Conservation (phyloP, 2,888 invertebrate species). For the Athripsodes cinereus region DNA sequence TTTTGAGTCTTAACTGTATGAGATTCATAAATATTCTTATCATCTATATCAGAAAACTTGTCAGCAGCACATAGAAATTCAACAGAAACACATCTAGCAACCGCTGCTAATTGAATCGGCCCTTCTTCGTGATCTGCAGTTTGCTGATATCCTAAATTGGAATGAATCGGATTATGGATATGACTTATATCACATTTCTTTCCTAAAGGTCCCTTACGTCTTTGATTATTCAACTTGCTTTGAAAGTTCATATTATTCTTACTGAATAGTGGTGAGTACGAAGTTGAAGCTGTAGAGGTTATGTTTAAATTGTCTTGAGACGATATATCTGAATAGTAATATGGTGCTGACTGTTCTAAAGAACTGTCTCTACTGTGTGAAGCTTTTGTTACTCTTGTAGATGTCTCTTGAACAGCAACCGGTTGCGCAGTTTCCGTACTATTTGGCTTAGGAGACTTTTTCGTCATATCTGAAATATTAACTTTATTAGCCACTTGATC, state of each 20-base stretch:
- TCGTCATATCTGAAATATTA: conserved; percentile 42
- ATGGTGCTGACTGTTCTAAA: conserved; percentile 68
- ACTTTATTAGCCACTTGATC: conserved; percentile 40
- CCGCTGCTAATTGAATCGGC: conserved; percentile 49
- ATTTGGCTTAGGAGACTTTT: conserved; percentile 37
- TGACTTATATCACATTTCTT: conserved; percentile 64
- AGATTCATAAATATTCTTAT: conserved; percentile 68
- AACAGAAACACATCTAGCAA: conserved; percentile 57
- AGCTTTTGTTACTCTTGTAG: background rate
- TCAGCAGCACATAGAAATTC: conserved; percentile 62
- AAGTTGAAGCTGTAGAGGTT: conserved; percentile 25
- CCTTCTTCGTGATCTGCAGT: conserved; percentile 35
- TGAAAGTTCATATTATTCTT: conserved; percentile 48
- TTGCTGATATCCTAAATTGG: conserved; percentile 33
- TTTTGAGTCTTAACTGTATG: conserved; percentile 55
- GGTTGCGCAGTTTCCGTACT: conserved; percentile 30
- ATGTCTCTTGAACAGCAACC: background rate
- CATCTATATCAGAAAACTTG: conserved; percentile 60
- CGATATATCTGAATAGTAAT: conserved; percentile 77
- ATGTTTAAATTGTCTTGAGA: conserved; percentile 49
- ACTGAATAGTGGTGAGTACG: conserved; percentile 39
- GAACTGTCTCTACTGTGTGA: conserved; percentile 59
- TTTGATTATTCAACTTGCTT: conserved; percentile 65
- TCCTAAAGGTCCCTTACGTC: conserved; percentile 55
- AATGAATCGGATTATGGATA: conserved; percentile 65